phyloP scores from a whole-genome alignment of 2,113 vertebrate genomes.

The Murina feae region DNA sequence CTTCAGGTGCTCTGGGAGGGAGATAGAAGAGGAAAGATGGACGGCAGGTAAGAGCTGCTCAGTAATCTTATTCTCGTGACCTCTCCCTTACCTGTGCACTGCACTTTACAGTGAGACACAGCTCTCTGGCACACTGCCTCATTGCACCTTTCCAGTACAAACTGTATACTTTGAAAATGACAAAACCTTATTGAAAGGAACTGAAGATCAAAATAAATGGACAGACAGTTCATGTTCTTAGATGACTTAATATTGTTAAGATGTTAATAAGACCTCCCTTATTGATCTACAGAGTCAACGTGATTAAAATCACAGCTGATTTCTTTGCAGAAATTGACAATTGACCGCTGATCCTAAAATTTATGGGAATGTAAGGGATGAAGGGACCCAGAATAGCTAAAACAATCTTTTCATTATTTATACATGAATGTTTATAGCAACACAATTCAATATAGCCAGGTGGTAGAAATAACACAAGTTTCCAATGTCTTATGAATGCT shows the following conservation, averaged over 20 bases:
- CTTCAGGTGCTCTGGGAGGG: constrained; percentile 88
- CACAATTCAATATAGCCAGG: not conserved
- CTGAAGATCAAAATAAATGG: not conserved
- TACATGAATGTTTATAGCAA: not conserved
- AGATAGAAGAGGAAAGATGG: not conserved
- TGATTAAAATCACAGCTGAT: not conserved
- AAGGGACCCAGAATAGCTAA: not conserved
- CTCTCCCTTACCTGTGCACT: not conserved
- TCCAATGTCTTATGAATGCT: not conserved
- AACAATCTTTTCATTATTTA: not conserved
- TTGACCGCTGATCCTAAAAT: not conserved
- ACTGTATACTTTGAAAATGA: not conserved
- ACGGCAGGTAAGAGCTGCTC: not conserved
- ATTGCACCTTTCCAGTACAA: not conserved
- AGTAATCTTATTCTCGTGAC: not conserved
- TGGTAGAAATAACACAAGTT: not conserved
- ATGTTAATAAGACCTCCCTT: not conserved
- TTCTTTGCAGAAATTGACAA: not conserved
- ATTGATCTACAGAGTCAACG: not conserved
- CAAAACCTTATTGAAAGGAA: not conserved
- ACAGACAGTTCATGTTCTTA: not conserved
- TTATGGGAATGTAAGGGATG: not conserved
- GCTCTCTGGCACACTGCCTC: not conserved
- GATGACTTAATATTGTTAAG: not conserved
- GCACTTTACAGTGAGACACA: not conserved